These are phyloP conservation scores for Penaeus monodon DNA, from an alignment of 2,888 invertebrate species.

Conservation along the genomic window DNA sequence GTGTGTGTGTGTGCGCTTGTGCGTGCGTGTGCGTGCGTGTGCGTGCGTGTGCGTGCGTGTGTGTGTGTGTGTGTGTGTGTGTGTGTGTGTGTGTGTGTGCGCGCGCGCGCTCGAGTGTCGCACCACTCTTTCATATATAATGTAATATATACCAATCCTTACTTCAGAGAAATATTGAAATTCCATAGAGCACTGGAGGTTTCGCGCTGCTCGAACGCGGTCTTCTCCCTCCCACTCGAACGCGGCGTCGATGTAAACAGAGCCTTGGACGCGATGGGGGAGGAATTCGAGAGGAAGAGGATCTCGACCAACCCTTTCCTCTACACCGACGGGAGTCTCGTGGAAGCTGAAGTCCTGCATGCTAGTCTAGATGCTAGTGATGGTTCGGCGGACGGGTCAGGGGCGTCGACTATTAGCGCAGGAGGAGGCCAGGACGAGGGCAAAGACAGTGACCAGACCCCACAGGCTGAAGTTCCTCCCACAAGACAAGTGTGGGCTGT, in stretches of 20 bases:
- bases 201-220: background rate
- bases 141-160: too few species aligned
- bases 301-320: conserved; percentile 52
- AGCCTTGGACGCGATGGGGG: conserved; percentile 6
- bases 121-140: too few species aligned
- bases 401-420: background rate
- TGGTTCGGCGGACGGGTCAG: background rate
- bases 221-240: background rate
- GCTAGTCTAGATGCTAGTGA: background rate
- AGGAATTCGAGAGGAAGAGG: conserved; percentile 36
- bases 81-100: too few species aligned
- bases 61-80: too few species aligned
- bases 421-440: background rate
- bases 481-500: conserved; percentile 33
- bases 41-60: too few species aligned
- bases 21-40: too few species aligned
- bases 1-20: too few species aligned
- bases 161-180: too few species aligned
- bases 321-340: conserved; percentile 50
- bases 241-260: conserved; percentile 3
- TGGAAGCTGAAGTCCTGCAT: conserved; percentile 38
- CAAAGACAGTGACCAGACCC: conserved; percentile 39
- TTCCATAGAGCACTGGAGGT: background rate
- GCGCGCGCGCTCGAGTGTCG: too few species aligned
- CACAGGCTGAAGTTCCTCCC: conserved; percentile 41